phyloP scores from a whole-genome alignment of 2,113 vertebrate genomes.

The Eira barbara region DNA sequence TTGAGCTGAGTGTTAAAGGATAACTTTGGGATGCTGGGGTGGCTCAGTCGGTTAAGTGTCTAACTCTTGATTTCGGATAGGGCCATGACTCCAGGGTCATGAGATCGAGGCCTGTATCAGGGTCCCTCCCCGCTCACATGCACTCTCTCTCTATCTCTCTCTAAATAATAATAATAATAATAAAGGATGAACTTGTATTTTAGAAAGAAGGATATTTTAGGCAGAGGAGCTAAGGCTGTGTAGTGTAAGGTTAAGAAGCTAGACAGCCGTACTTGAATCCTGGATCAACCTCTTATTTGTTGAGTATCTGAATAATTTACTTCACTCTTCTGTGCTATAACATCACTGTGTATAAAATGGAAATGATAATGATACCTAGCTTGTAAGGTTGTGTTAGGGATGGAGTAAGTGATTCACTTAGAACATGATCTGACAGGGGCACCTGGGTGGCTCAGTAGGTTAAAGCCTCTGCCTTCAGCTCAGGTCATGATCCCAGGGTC shows the following conservation, averaged over 20 bases:
- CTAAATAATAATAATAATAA: not conserved
- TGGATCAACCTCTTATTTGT: accelerated
- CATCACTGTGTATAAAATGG: accelerated
- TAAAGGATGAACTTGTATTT: not conserved
- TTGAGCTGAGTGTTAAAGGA: not conserved
- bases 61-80: not conserved
- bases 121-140: not conserved
- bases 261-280: not conserved
- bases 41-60: not conserved
- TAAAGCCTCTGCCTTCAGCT: no score
- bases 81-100: not conserved
- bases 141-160: not conserved
- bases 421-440: not conserved
- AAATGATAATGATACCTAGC: not conserved
- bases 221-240: not conserved
- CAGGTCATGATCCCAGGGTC: no score
- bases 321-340: not conserved
- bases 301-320: not conserved
- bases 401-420: not conserved
- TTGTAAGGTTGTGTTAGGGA: not conserved
- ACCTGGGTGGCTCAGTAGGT: no score
- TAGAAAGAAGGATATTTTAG: not conserved
- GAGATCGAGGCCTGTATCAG: not conserved
- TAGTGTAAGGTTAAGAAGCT: not conserved
- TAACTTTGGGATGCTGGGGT: not conserved